phyloP scores from a whole-genome alignment of 2,113 vertebrate species.

The Ptilorrhoa leucosticta region DNA sequence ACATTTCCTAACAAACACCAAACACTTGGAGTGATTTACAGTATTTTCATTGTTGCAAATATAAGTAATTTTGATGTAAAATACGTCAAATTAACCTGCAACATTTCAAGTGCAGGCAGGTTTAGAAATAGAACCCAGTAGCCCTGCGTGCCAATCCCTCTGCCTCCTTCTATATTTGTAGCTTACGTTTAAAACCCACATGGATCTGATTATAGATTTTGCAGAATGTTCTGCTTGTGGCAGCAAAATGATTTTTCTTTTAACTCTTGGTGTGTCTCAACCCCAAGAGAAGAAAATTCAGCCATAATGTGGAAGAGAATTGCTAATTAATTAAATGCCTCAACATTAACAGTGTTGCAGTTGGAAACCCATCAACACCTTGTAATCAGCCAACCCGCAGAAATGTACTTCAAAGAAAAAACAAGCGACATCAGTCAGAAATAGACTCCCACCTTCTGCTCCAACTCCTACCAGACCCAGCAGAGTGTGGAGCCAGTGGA shows the following conservation, averaged over 20 bases:
- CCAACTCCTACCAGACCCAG: conserved; percentile 18
- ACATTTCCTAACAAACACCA: not conserved
- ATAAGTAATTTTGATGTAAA: not conserved
- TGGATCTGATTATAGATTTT: conserved; percentile 52
- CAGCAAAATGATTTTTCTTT: conserved; percentile 12
- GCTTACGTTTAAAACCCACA: conserved; percentile 56
- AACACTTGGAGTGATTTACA: not conserved
- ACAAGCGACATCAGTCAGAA: conserved; percentile 38
- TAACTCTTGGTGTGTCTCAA: conserved; percentile 51
- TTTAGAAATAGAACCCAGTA: conserved; percentile 16
- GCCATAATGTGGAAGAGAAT: not conserved
- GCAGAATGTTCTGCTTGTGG: conserved; percentile 42
- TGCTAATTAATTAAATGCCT: conserved; percentile 20
- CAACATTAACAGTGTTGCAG: conserved; percentile 26
- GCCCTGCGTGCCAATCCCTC: not conserved
- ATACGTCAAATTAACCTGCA: conserved; percentile 20
- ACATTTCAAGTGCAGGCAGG: not conserved
- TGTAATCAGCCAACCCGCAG: conserved; percentile 50
- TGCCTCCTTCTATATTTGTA: conserved; percentile 41
- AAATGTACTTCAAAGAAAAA: conserved; percentile 31
- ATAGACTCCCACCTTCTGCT: conserved; percentile 58
- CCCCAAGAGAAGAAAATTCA: not conserved
- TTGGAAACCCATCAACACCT: conserved; percentile 61
- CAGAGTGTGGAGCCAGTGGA: not conserved
- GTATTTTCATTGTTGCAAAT: not conserved